phyloP scores from a whole-genome alignment of 2,888 invertebrate species.

The Tetramorium bicarinatum region DNA sequence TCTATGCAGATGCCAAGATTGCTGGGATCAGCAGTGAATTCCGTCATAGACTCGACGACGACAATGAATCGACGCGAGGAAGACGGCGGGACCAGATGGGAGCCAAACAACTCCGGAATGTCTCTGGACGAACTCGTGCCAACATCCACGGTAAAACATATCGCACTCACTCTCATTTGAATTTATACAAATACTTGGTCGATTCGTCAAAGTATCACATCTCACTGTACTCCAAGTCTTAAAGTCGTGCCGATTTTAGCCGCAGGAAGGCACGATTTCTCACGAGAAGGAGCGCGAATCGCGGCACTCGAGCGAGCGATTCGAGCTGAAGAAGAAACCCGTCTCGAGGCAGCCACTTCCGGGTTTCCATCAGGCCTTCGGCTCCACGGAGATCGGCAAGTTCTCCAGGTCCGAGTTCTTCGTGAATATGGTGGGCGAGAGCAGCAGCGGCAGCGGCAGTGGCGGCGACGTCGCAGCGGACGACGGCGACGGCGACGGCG shows the following conservation, averaged over 20 bases:
- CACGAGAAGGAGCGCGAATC: slow-evolving; percentile 69
- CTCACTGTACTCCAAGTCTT: not conserved
- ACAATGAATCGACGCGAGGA: slow-evolving; percentile 66
- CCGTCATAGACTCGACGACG: slow-evolving; percentile 63
- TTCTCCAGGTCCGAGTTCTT: slow-evolving; percentile 91
- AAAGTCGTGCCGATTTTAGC: not conserved
- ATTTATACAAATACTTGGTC: not conserved
- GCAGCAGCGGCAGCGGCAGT: slow-evolving; percentile 45
- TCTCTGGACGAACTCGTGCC: slow-evolving; percentile 64
- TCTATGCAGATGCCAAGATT: slow-evolving; percentile 67
- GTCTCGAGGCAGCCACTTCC: slow-evolving; percentile 89
- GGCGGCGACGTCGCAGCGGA: slow-evolving; percentile 26
- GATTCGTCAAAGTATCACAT: not conserved
- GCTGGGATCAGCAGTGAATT: slow-evolving; percentile 66
- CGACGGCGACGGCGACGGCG: slow-evolving; percentile 20
- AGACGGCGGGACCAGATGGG: slow-evolving; percentile 68
- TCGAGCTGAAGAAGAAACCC: slow-evolving; percentile 73
- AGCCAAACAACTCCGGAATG: slow-evolving; percentile 58
- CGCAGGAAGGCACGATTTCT: slow-evolving; percentile 65
- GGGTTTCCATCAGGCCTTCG: slow-evolving; percentile 95
- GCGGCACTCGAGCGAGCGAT: slow-evolving; percentile 68
- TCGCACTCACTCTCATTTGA: not conserved
- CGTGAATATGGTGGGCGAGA: slow-evolving; percentile 88
- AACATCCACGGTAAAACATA: slow-evolving; percentile 62
- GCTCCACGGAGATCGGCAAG: slow-evolving; percentile 94